Evolutionary conservation across 2,888 invertebrate species (phyloP).

Genomic region (Tinea semifulvella): DNA sequence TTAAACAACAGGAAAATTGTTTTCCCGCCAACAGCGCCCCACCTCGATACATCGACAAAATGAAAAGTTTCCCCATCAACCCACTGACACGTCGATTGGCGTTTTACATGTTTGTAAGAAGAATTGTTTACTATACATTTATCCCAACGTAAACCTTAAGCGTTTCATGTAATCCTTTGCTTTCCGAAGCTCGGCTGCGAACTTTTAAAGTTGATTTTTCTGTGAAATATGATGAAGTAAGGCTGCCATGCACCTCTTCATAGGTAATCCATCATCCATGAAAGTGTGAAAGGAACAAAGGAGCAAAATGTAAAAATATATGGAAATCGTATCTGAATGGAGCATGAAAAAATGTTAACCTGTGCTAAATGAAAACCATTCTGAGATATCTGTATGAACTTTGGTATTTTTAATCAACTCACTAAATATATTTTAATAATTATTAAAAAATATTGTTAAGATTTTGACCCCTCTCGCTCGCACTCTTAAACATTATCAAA

Average conservation of each 20-base stretch:
- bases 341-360: too few relatives aligned
- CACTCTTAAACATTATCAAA: too few relatives aligned
- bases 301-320: constrained; percentile 20
- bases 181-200: neutral
- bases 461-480: too few relatives aligned
- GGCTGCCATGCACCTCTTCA: constrained; percentile 46
- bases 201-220: constrained; percentile 33
- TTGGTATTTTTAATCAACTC: too few relatives aligned
- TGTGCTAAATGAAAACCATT: too few relatives aligned
- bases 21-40: constrained; percentile 40
- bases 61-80: constrained; percentile 61
- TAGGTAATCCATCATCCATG: constrained; percentile 53
- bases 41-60: constrained; percentile 49
- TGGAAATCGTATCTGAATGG: constrained; percentile 3
- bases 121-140: constrained; percentile 44
- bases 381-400: too few relatives aligned
- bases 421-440: too few relatives aligned
- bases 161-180: constrained; percentile 21
- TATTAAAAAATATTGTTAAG: too few relatives aligned
- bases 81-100: constrained; percentile 59
- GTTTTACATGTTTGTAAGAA: constrained; percentile 58
- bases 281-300: constrained; percentile 43
- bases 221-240: constrained; percentile 33
- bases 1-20: constrained; percentile 56
- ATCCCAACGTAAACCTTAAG: constrained; percentile 44